These are phyloP conservation scores for Perccottus glenii DNA, from an alignment of 2,113 vertebrate genomes.

Conservation along the genomic window DNA sequence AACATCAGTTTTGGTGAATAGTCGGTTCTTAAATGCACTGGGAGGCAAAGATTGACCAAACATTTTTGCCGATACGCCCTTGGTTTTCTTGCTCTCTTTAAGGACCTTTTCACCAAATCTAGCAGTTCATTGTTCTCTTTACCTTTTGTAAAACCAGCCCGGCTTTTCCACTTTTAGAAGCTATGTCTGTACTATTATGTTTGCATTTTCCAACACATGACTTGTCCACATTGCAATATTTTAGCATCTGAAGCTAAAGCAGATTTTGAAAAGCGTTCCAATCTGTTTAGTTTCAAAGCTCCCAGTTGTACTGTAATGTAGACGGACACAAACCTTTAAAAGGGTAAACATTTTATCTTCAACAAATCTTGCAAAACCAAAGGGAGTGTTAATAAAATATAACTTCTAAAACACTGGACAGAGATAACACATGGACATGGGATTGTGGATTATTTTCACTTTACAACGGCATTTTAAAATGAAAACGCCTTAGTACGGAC, in stretches of 20 bases:
- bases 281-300: no score
- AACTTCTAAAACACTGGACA: no score
- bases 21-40: conserved; percentile 26
- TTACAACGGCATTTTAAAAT: no score
- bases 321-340: no score
- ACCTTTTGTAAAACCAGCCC: conserved; percentile 21
- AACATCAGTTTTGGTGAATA: neutral
- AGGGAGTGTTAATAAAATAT: no score
- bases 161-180: conserved; percentile 22
- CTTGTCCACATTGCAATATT: neutral
- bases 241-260: no score
- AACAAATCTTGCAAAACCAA: no score
- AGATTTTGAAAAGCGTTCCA: no score
- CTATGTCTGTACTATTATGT: conserved; percentile 15
- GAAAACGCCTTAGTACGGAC: conserved; percentile 3
- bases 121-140: conserved; percentile 14
- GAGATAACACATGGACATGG: no score
- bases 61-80: conserved; percentile 22
- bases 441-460: no score
- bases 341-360: no score
- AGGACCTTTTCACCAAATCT: conserved; percentile 19
- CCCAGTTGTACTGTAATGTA: no score
- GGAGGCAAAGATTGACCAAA: conserved; percentile 23
- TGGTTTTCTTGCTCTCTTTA: conserved; percentile 22
- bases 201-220: neutral